A percentile compares a stretch with the other conserved stretches of the same genome.
phyloP scores from a whole-genome alignment of 2,797 vertebrate species.

The Perodicticus potto region DNA sequence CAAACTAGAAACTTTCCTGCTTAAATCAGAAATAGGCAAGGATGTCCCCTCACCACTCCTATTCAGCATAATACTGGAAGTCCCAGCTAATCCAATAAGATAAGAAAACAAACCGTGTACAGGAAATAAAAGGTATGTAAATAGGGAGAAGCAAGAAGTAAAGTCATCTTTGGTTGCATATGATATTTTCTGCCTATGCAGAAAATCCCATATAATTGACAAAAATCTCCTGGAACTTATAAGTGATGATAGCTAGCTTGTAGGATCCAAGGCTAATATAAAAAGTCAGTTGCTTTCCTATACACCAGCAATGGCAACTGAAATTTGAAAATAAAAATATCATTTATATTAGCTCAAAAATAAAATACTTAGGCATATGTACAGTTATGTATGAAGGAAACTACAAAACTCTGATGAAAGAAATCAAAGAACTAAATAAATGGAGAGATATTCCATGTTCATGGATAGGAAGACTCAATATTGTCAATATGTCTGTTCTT shows the following conservation, averaged over 20 bases:
- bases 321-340: background rate
- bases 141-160: background rate
- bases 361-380: background rate
- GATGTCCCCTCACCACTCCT: background rate
- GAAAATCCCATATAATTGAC: background rate
- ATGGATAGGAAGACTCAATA: background rate
- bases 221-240: background rate
- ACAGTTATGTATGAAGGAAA: background rate
- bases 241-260: background rate
- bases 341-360: background rate
- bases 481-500: background rate
- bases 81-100: background rate
- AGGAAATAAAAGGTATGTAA: background rate
- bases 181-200: background rate
- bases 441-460: background rate
- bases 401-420: background rate
- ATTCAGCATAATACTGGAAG: background rate
- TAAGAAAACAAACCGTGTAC: background rate
- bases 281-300: background rate
- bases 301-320: background rate
- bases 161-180: background rate
- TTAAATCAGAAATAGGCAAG: background rate
- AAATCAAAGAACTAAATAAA: background rate
- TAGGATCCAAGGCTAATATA: background rate
- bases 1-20: background rate